These are phyloP conservation scores for Drosophila austrosaltans DNA, from an alignment of 2,888 invertebrate species.

Conservation along the genomic window DNA sequence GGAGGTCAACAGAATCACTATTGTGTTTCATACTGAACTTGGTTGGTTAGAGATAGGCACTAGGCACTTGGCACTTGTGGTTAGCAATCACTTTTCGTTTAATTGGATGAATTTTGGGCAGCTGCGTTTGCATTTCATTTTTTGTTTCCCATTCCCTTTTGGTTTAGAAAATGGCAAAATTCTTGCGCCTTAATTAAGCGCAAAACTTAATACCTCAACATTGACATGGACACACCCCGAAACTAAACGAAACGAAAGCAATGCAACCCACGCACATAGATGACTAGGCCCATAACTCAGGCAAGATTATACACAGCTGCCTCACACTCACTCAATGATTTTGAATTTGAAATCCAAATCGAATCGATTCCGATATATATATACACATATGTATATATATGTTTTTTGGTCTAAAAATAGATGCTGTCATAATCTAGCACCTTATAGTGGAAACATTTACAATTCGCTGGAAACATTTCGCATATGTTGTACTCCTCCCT, in stretches of 20 bases:
- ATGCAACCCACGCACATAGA: slow-evolving; percentile 27
- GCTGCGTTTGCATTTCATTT: slow-evolving; percentile 33
- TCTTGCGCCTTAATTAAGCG: slow-evolving; percentile 70
- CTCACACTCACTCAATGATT: slow-evolving; percentile 33
- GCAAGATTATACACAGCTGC: slow-evolving; percentile 1
- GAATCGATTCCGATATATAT: slow-evolving; percentile 29
- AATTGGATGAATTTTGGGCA: slow-evolving; percentile 40
- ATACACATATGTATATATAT: neutral
- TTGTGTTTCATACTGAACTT: slow-evolving; percentile 14
- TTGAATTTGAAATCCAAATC: neutral
- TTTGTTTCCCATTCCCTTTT: neutral
- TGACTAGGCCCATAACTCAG: slow-evolving; percentile 10
- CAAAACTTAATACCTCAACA: slow-evolving; percentile 61
- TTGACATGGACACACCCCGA: slow-evolving; percentile 33
- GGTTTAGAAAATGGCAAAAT: slow-evolving; percentile 40
- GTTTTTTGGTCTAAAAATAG: slow-evolving; percentile 66
- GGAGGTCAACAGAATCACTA: slow-evolving; percentile 6
- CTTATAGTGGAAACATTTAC: slow-evolving; percentile 27
- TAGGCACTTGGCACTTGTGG: slow-evolving; percentile 61
- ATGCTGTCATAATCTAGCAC: slow-evolving; percentile 62
- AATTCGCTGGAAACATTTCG: slow-evolving; percentile 31
- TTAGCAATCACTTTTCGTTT: slow-evolving; percentile 64
- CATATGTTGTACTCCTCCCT: neutral
- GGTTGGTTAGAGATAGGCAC: slow-evolving; percentile 3
- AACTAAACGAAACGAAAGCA: neutral